Base-by-base conservation (phyloP, 1,140 invertebrate genomes). In the Zaprionus camerounensis region DNA sequence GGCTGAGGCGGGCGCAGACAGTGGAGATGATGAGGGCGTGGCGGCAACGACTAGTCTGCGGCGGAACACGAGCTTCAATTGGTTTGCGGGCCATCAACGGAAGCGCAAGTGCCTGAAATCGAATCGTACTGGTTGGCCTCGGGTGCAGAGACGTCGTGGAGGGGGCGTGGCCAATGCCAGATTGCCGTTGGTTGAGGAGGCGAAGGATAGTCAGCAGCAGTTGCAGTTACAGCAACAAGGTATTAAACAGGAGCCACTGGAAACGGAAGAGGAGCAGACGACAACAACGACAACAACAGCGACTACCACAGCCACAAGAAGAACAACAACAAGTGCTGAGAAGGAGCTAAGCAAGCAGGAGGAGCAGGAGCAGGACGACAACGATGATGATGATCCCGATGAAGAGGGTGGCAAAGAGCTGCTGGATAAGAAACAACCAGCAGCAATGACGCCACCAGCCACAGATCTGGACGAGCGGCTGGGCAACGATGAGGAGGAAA, bases 81-180 rank as follows among this genome's bases (percentile, higher is more conserved):
- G 90, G 5, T 92, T 84, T 57, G 84, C 69, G 24, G 82, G 69
- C 17, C 91, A 82, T 66, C 91, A 91, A 49, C 78, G 88, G 4
- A 91, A 91, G 59, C 78, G 86, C 9, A 92, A 92, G 67, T 91
- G 75, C 49, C 75, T 82, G 0, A 91, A 91, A 71, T 81, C 80
- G 4, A 95, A 95, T 83, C 93, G 94, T 31, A 95, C 95, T 0
- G 95, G 95, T 11, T 95, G 95, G 95, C 95, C 95, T 0, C 94
- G 94, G n/a, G 94, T 93, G 49, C 94, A 94, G 59, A 63, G 84
- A 17, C 77, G 84, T 41, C 81, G 84, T 6, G 70, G 74, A 0
- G 31, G 74, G 1, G 31, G 31, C 31, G 13, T 31, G 4, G 24
- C 62, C 3, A 59, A 76, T 59, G 31, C 75, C 31, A 24, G 72